Evolutionary conservation across 2,113 vertebrate genomes (phyloP), one percentile per base, ranked within the genome.

Genomic region (Scomber colias): DNA sequence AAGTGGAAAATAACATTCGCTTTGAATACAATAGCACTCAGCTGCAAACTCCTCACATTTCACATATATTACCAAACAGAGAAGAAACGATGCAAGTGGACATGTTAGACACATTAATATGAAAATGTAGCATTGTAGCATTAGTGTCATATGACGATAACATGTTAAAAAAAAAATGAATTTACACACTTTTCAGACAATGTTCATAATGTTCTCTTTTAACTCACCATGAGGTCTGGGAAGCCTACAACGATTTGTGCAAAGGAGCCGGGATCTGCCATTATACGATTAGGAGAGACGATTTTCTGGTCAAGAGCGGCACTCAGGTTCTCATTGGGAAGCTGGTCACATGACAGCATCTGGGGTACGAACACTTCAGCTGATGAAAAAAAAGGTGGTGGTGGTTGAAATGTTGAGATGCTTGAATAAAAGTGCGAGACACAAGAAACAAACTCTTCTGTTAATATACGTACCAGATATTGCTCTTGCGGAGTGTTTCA

Each of bases 161-260:
- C 35, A 40, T 40, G 9, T 40, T 9, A 7, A 40, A 40, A 7
- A 40, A 40, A 9, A 40, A 40, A 40, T 2, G 2, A 40, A 8
- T 40, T 35, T 35, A 35, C 31, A 35, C 31, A 35, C 31, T 35
- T 1, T 12, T 3, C 6, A 8, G 3, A 35, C n/a, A 19, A 16
- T 19, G 3, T 73, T 3, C 27, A 13, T 4, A 4, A 4, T 11
- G 2, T 17, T 11, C 3, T 50, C 4, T 30, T 12, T 21, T n/a
- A 10, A 46, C 94, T 96, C 94, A 98, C 98, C 97, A 98, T 94
- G 40, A 99, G 97, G 86, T 99, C 97, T 51, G 98, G 98, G 89
- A 99, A 99, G 67, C 98, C 98, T 56, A 99, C 85, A 2, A 99
- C 76, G 44, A 99, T 11, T 17, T 90, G 94, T 10, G 97, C 97